These are phyloP conservation scores for Choristoneura rosaceana DNA, from an alignment of 2,888 invertebrate species.

Conservation along the genomic window DNA sequence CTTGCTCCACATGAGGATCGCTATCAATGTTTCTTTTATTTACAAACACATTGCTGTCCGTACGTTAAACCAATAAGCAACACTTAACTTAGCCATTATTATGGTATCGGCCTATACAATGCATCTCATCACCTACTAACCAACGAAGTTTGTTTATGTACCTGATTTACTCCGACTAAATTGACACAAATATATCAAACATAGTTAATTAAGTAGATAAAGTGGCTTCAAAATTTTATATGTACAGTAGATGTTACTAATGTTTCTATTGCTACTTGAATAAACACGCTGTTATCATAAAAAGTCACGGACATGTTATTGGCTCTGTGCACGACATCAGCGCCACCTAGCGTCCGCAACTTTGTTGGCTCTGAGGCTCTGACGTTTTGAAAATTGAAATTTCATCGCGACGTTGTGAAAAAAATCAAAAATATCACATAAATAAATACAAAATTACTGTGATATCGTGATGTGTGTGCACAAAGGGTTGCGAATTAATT, in stretches of 20 bases:
- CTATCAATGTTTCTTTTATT: conserved; percentile 6
- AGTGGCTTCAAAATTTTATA: conserved; percentile 37
- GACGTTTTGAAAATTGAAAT: too few species aligned
- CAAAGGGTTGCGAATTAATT: too few species aligned
- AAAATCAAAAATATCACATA: too few species aligned
- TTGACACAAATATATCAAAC: conserved; percentile 53
- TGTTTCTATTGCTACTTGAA: neutral
- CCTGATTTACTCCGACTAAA: neutral
- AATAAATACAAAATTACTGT: too few species aligned
- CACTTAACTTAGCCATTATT: neutral
- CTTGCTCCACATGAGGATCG: neutral
- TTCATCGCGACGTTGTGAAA: too few species aligned
- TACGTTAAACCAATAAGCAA: conserved; percentile 6
- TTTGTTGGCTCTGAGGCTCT: too few species aligned
- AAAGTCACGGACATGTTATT: too few species aligned
- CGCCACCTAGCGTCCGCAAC: too few species aligned
- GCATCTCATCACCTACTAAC: neutral
- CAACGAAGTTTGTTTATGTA: neutral
- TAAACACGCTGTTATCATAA: neutral
- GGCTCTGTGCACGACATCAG: too few species aligned
- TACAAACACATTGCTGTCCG: conserved; percentile 13
- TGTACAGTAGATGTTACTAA: conserved; percentile 23
- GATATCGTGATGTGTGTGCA: too few species aligned
- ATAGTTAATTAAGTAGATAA: conserved; percentile 50
- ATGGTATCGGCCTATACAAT: conserved; percentile 12